Conservation (phyloP, 1,140 invertebrate genomes). For the Ceratosolen solmsi region DNA sequence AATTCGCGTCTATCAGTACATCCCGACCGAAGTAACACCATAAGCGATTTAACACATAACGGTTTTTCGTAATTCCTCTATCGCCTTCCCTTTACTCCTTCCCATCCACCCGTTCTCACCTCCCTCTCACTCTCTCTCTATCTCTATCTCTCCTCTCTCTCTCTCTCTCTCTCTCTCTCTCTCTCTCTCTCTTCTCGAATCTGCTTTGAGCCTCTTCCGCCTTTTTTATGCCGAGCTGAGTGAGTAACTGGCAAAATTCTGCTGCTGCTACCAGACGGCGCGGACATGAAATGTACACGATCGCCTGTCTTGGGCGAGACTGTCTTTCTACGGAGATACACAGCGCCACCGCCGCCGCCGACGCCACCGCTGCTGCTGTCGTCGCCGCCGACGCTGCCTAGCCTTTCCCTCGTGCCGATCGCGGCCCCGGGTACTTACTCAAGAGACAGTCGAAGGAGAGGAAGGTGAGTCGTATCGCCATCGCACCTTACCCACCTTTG, state of each 20-base stretch:
- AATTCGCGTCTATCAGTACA: background rate
- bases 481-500: background rate
- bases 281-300: conserved; percentile 4
- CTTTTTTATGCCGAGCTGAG: background rate
- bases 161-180: too few relatives aligned
- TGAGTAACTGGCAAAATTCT: background rate
- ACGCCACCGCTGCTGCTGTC: background rate
- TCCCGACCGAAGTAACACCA: background rate
- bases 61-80: conserved; percentile 21
- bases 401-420: conserved; percentile 12
- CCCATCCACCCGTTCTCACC: background rate
- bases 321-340: conserved; percentile 6
- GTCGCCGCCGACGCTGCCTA: background rate
- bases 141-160: too few relatives aligned
- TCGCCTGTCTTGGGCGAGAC: conserved; percentile 27
- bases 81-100: background rate
- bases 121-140: background rate
- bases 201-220: background rate
- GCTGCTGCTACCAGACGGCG: background rate
- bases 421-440: background rate
- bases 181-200: too few relatives aligned
- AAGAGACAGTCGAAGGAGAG: background rate
- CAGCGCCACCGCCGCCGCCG: background rate
- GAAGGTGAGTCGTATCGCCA: background rate
- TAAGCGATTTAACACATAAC: conserved; percentile 16